Evolutionary conservation across 2,113 vertebrate species (phyloP).

Genomic region (Thamnophis sirtalis): DNA sequence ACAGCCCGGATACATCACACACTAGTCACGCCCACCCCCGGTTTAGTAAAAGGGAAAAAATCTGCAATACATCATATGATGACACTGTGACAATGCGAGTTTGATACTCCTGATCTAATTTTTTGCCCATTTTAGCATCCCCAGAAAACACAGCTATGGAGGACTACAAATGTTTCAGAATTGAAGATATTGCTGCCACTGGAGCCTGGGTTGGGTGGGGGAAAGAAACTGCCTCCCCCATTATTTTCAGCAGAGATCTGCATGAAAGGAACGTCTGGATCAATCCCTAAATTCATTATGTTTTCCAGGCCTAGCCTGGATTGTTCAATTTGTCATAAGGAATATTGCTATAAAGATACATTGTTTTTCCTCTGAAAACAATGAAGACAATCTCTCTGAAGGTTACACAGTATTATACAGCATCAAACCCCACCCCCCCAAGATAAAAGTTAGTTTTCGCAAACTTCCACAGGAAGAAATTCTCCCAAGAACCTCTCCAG

Average conservation of each 20-base stretch:
- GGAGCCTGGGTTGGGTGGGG: neutral
- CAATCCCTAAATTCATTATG: neutral
- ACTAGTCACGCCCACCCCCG: too few relatives aligned
- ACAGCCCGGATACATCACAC: too few relatives aligned
- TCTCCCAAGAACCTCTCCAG: neutral
- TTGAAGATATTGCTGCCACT: neutral
- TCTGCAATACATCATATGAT: too few relatives aligned
- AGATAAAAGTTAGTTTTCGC: neutral
- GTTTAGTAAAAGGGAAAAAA: too few relatives aligned
- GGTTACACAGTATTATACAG: neutral
- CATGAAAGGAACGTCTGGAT: neutral
- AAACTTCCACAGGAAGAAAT: neutral
- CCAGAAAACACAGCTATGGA: neutral
- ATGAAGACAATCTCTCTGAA: neutral
- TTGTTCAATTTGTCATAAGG: neutral
- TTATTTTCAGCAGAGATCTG: neutral
- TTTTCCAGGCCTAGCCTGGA: neutral
- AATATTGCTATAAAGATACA: neutral
- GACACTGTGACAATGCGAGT: too few relatives aligned
- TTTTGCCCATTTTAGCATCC: neutral
- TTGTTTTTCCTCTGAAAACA: neutral
- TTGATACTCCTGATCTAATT: too few relatives aligned
- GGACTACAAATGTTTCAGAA: neutral
- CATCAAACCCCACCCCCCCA: neutral
- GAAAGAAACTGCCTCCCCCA: neutral